Percentiles rank a stretch among this genome's conserved stretches.
Evolutionary conservation across 2,888 invertebrate species (phyloP).

Genomic region (Odontocerum albicorne): DNA sequence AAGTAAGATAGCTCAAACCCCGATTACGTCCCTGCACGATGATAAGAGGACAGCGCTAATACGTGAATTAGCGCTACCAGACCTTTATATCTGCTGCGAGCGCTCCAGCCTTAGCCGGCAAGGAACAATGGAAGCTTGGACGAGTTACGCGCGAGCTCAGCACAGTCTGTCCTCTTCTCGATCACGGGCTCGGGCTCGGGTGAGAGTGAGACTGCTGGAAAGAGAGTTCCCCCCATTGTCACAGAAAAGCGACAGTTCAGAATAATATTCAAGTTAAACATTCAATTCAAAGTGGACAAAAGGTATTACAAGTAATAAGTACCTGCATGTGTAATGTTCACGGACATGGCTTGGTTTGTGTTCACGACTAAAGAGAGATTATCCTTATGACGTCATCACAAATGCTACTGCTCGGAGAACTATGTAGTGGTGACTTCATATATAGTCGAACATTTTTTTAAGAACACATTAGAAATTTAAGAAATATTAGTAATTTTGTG

Average conservation of each 20-base stretch:
- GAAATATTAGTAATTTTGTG: no score
- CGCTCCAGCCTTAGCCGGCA: background rate
- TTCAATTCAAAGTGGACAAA: slow-evolving; percentile 11
- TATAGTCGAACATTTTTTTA: background rate
- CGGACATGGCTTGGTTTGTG: no score
- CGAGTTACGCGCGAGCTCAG: background rate
- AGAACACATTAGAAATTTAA: no score
- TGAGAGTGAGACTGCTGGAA: background rate
- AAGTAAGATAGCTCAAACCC: no score
- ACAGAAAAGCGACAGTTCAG: slow-evolving; percentile 8
- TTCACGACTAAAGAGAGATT: no score
- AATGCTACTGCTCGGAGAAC: no score
- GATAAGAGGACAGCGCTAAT: slow-evolving; percentile 27
- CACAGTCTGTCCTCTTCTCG: background rate
- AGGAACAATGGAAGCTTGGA: slow-evolving; percentile 20
- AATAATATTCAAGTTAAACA: slow-evolving; percentile 15
- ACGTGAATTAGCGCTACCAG: slow-evolving; percentile 28
- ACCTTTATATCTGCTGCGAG: slow-evolving; percentile 2
- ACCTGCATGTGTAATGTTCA: no score
- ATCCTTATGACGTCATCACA: no score
- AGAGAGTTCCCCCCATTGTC: background rate
- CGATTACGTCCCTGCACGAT: slow-evolving; percentile 7
- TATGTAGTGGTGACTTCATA: background rate
- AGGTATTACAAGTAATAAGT: slow-evolving; percentile 2
- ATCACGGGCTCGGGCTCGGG: background rate